These are phyloP conservation scores for Brachionus calyciflorus DNA, from an alignment of 1,140 invertebrate species.

Conservation along the genomic window DNA sequence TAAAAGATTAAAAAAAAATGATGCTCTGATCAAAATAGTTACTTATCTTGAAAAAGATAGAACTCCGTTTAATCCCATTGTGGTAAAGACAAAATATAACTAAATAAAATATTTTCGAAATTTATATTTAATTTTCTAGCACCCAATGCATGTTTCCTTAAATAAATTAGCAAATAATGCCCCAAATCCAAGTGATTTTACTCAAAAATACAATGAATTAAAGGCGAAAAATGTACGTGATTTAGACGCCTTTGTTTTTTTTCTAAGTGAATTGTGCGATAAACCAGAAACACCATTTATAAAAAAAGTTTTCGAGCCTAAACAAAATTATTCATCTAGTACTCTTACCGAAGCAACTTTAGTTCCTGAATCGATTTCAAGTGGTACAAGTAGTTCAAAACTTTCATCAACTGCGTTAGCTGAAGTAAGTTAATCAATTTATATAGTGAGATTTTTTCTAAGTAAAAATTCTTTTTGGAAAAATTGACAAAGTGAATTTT, in stretches of 20 bases:
- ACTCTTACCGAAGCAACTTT: not conserved
- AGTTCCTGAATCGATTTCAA: conserved; percentile 19
- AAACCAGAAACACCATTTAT: not conserved
- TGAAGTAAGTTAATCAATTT: not conserved
- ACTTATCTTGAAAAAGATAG: conserved; percentile 27
- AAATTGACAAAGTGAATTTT: too few relatives aligned
- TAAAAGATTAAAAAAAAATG: conserved; percentile 1
- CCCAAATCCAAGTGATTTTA: conserved; percentile 23
- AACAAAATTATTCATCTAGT: not conserved
- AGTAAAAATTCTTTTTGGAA: too few relatives aligned
- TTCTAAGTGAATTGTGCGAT: conserved; percentile 20
- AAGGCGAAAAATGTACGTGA: conserved; percentile 36
- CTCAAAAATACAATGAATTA: conserved; percentile 32
- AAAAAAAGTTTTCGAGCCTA: not conserved
- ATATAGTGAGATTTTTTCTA: too few relatives aligned
- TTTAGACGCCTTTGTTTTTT: conserved; percentile 37
- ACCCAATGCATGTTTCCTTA: not conserved
- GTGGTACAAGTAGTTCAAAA: conserved; percentile 15
- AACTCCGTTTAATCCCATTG: not conserved
- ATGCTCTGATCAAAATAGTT: not conserved
- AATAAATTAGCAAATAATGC: conserved; percentile 22
- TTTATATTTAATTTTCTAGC: not conserved
- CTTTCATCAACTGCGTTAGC: conserved; percentile 21
- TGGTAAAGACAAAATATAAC: not conserved
- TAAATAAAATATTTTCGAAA: not conserved